phyloP scores from a whole-genome alignment of 2,113 vertebrate species.

The Embiotoca jacksoni region DNA sequence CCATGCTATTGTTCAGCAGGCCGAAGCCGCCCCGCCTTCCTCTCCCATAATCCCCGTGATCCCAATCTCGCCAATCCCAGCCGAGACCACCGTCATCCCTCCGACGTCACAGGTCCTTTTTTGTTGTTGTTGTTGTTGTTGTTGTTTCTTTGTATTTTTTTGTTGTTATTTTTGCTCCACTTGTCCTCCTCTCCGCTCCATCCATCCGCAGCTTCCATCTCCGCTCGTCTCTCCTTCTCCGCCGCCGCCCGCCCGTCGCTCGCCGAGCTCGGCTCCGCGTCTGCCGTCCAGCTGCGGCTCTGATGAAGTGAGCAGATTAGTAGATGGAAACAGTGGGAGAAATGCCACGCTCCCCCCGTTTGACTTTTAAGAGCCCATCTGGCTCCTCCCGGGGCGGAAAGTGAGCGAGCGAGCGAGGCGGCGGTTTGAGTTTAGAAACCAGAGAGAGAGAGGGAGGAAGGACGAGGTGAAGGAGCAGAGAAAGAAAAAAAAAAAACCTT shows the following conservation, averaged over 20 bases:
- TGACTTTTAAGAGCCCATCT: conserved; percentile 55
- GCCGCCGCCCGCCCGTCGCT: too few species aligned
- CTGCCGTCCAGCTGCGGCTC: conserved; percentile 44
- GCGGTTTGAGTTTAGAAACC: not conserved
- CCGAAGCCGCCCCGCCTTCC: conserved; percentile 91
- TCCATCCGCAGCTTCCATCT: conserved; percentile 9
- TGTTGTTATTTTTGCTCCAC: conserved; percentile 61
- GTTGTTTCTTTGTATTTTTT: conserved; percentile 50
- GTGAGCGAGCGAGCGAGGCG: not conserved
- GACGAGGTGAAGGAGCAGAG: conserved; percentile 16
- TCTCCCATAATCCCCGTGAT: conserved; percentile 96
- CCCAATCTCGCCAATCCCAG: conserved; percentile 93
- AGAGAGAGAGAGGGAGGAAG: not conserved
- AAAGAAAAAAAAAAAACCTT: not conserved
- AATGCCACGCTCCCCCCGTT: conserved; percentile 39
- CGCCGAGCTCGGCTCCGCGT: not conserved
- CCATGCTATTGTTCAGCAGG: conserved; percentile 91
- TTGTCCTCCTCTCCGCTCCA: conserved; percentile 41
- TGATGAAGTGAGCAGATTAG: conserved; percentile 61
- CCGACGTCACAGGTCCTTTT: conserved; percentile 91
- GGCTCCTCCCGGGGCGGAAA: conserved; percentile 31
- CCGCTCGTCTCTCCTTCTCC: conserved; percentile 66
- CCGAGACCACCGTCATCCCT: conserved; percentile 91
- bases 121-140: conserved; percentile 56
- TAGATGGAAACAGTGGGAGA: conserved; percentile 24